phyloP scores from a whole-genome alignment of 1,140 invertebrate species.

The Drusus annulatus region DNA sequence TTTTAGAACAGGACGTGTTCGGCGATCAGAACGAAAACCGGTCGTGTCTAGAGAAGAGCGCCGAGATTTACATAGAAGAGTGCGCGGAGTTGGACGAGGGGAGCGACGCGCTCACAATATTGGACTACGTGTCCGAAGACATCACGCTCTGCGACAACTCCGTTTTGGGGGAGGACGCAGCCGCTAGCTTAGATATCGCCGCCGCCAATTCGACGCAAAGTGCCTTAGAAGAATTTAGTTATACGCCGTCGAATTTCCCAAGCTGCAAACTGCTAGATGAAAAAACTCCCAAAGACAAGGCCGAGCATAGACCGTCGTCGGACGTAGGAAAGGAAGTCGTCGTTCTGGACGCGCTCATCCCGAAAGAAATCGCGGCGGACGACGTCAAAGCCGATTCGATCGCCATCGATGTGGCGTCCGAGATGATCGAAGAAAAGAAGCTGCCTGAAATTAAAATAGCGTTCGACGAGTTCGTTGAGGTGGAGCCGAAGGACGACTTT shows the following conservation, averaged over 20 bases:
- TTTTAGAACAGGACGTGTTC: slow-evolving; percentile 6
- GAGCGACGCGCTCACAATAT: slow-evolving; percentile 30
- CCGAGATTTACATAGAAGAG: slow-evolving; percentile 6
- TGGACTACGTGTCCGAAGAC: slow-evolving; percentile 23
- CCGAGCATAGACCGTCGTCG: too few species aligned
- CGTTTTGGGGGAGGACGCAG: slow-evolving; percentile 8
- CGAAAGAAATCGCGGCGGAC: background rate
- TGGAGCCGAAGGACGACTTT: slow-evolving; percentile 7
- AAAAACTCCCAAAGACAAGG: too few species aligned
- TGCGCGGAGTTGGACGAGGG: slow-evolving; percentile 28
- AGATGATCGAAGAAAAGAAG: slow-evolving; percentile 14
- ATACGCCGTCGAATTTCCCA: too few species aligned
- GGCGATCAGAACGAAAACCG: slow-evolving; percentile 6
- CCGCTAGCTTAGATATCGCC: background rate
- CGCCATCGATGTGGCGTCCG: slow-evolving; percentile 20
- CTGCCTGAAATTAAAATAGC: background rate
- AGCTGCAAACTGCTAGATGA: too few species aligned
- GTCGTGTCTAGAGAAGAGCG: background rate
- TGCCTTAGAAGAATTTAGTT: slow-evolving; percentile 9
- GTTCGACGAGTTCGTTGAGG: background rate
- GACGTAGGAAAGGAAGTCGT: background rate
- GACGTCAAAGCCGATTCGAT: background rate
- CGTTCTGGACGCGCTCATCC: background rate
- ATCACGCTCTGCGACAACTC: slow-evolving; percentile 5
- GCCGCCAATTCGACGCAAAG: background rate